These are phyloP conservation scores for Lamprologus sp. DNA, from an alignment of 2,113 vertebrate species.

Conservation along the genomic window DNA sequence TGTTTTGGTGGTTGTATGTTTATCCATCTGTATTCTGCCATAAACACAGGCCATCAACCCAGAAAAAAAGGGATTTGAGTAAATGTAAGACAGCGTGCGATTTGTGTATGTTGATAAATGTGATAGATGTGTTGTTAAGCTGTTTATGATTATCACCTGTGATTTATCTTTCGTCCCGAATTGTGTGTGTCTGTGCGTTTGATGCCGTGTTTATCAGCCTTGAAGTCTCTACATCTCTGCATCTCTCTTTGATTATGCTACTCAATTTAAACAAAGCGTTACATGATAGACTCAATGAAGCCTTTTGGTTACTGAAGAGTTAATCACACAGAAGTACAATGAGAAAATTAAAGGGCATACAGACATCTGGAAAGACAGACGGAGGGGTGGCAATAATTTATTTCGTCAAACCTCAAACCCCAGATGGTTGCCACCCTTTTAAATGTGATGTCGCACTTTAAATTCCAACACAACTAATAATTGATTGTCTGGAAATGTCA, in stretches of 20 bases:
- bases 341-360: constrained; percentile 39
- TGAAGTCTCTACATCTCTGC: background rate
- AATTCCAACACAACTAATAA: constrained; percentile 44
- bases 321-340: constrained; percentile 8
- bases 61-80: background rate
- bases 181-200: background rate
- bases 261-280: background rate
- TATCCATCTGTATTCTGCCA: background rate
- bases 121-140: constrained; percentile 14
- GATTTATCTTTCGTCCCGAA: constrained; percentile 3
- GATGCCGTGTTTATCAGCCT: background rate
- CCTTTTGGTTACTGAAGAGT: background rate
- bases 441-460: constrained; percentile 38
- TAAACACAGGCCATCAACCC: background rate
- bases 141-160: constrained; percentile 18
- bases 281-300: background rate
- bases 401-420: constrained; percentile 35
- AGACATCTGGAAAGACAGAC: constrained; percentile 54
- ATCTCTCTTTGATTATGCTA: background rate
- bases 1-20: background rate
- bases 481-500: constrained; percentile 49
- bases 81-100: background rate
- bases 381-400: constrained; percentile 45
- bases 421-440: constrained; percentile 45
- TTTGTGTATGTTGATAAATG: constrained; percentile 5